Evolutionary conservation across 2,888 invertebrate genomes (phyloP).

Genomic region (Poecilus cupreus): DNA sequence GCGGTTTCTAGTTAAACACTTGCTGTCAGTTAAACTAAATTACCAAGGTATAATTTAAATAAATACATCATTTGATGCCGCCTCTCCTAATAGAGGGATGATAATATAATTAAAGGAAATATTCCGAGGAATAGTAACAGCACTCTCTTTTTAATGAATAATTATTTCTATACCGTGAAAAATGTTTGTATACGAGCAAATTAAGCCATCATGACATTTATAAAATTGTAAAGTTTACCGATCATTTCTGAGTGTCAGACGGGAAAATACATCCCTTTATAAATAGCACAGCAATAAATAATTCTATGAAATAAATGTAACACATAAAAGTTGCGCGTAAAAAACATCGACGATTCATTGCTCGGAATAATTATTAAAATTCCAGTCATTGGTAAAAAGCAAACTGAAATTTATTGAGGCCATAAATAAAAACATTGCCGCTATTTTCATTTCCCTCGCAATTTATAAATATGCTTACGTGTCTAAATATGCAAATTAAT

Average conservation of each 20-base stretch:
- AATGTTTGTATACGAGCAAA: too few relatives aligned
- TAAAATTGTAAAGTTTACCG: neutral
- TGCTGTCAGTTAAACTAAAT: slow-evolving; percentile 10
- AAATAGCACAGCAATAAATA: slow-evolving; percentile 6
- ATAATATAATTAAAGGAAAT: neutral
- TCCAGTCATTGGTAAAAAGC: neutral
- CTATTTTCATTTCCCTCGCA: slow-evolving; percentile 10
- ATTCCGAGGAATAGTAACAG: too few relatives aligned
- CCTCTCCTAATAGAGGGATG: neutral
- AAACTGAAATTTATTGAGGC: slow-evolving; percentile 19
- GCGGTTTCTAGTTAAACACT: slow-evolving; percentile 11
- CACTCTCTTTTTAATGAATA: too few relatives aligned
- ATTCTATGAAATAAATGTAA: slow-evolving; percentile 18
- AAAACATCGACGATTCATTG: slow-evolving; percentile 22
- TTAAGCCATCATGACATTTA: neutral
- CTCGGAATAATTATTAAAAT: slow-evolving; percentile 29
- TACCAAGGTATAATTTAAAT: neutral
- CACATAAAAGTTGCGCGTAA: slow-evolving; percentile 6
- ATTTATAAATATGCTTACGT: slow-evolving; percentile 31
- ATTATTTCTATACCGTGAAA: too few relatives aligned
- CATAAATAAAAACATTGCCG: slow-evolving; percentile 16
- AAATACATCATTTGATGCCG: neutral
- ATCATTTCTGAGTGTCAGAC: neutral
- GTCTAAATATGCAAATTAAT: slow-evolving; percentile 3
- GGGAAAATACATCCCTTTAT: neutral